Percentiles rank a stretch among this genome's conserved stretches.
Evolutionary conservation across 2,888 invertebrate genomes (phyloP).

Genomic region (Opisthograptis luteolata): DNA sequence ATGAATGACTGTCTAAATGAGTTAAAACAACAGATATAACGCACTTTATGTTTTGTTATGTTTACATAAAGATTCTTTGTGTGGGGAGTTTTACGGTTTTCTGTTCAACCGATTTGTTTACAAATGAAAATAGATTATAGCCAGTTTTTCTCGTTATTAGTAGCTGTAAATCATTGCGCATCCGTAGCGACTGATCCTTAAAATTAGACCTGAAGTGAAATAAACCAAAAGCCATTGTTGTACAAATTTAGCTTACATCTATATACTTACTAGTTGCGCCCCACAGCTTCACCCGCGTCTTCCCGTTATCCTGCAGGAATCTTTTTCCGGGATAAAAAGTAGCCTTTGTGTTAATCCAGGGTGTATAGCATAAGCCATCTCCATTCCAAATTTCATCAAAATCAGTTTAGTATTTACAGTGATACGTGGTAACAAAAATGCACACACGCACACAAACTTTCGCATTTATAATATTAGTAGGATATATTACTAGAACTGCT

Average conservation of each 20-base stretch:
- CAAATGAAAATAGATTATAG: constrained; percentile 83
- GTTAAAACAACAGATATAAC: constrained; percentile 82
- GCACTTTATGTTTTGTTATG: constrained; percentile 72
- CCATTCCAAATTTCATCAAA: too few relatives aligned
- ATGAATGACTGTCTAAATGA: constrained; percentile 80
- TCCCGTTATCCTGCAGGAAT: too few relatives aligned
- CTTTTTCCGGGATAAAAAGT: too few relatives aligned
- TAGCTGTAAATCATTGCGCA: constrained; percentile 79
- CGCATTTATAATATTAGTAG: too few relatives aligned
- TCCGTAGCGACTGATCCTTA: constrained; percentile 72
- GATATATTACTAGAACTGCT: too few relatives aligned
- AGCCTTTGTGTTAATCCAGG: too few relatives aligned
- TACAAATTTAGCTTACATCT: not conserved
- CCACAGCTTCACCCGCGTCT: too few relatives aligned
- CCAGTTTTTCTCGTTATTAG: constrained; percentile 83
- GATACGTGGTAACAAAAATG: too few relatives aligned
- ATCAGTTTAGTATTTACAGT: too few relatives aligned
- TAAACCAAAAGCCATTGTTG: constrained; percentile 36
- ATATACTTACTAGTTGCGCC: too few relatives aligned
- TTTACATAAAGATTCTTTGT: constrained; percentile 84
- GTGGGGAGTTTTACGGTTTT: constrained; percentile 83
- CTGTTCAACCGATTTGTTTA: constrained; percentile 83
- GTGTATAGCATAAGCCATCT: too few relatives aligned
- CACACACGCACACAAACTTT: too few relatives aligned
- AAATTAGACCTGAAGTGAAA: constrained; percentile 71